Evolutionary conservation across 1,140 invertebrate species (phyloP), one percentile per base, ranked within the genome.

Genomic region (Sycophila sp.): DNA sequence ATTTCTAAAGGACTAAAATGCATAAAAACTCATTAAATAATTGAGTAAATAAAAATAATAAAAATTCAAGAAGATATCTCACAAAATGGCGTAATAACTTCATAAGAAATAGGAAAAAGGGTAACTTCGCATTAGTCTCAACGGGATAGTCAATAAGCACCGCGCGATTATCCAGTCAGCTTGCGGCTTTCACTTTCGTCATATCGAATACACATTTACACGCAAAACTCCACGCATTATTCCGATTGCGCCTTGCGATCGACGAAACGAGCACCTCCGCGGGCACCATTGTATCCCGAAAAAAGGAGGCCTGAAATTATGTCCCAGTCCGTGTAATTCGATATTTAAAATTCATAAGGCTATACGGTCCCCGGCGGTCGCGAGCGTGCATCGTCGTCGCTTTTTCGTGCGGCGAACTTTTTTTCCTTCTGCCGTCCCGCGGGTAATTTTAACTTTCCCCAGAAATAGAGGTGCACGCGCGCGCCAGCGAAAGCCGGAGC

Each of bases 361-460:
- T n/a, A n/a, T n/a, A 26, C 49, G 49, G 26, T 30, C 49, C 49
- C 28, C 49, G n/a, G n/a, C n/a, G n/a, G n/a, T n/a, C n/a, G n/a
- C n/a, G 49, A 26, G 49, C 42, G 13, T 2, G 42, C 42, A 3
- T 22, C 24, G 28, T 32, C 13, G n/a, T 15, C 11, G 17, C 26
- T 42, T 69, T 69, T 51, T 45, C 40, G 47, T 34, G 45, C 4
- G 40, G n/a, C 11, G 30, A 22, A 32, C 13, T 36, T 55, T 60
- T 55, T 62, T 45, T 10, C n/a, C 24, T n/a, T n/a, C n/a, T n/a
- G n/a, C n/a, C n/a, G n/a, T n/a, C n/a, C n/a, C n/a, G n/a, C n/a
- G n/a, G n/a, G 58, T 62, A 55, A 63, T 63, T 70, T 70, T 56
- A 63, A 56, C 68, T 70, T 70, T 63, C 59, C 49, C 68, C 68